Conservation (phyloP, 2,888 invertebrate genomes). For the Pediacus dermestoides region DNA sequence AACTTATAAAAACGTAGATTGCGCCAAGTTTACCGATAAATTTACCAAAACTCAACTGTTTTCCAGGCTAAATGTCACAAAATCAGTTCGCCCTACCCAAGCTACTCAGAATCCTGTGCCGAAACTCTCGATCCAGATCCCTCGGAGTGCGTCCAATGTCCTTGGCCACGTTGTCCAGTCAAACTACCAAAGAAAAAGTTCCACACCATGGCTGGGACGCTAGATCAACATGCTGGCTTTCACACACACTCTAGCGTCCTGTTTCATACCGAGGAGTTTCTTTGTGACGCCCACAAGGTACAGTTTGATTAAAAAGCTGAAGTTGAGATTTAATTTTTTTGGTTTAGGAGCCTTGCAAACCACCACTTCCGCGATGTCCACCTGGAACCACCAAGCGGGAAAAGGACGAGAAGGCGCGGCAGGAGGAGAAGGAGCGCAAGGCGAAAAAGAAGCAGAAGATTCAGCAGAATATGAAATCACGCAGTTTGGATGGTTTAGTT, state of each 20-base stretch:
- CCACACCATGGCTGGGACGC: conserved; percentile 20
- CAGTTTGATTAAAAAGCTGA: too few relatives aligned
- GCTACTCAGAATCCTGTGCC: conserved; percentile 35
- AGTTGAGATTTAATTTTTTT: too few relatives aligned
- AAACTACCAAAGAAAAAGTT: conserved; percentile 26
- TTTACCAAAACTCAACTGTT: neutral
- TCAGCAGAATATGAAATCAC: too few relatives aligned
- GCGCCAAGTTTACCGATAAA: too few relatives aligned
- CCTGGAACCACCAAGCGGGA: conserved; percentile 1
- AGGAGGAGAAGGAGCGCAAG: conserved; percentile 9
- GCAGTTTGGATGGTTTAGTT: too few relatives aligned
- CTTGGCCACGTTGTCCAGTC: conserved; percentile 30
- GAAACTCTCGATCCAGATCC: conserved; percentile 29
- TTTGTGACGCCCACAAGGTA: too few relatives aligned
- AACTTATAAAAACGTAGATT: too few relatives aligned
- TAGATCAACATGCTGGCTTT: conserved; percentile 6
- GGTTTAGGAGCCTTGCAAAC: conserved; percentile 14
- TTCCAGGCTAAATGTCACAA: conserved; percentile 29
- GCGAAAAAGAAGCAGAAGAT: conserved; percentile 7
- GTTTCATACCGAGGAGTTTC: too few relatives aligned
- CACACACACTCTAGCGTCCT: too few relatives aligned
- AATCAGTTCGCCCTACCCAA: conserved; percentile 33
- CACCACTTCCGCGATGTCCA: conserved; percentile 12
- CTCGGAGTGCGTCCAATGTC: conserved; percentile 36
- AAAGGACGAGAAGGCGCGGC: neutral